Evolutionary conservation across 2,888 invertebrate genomes (phyloP), one percentile per base, ranked within the genome.

Genomic region (Camptogramma bilineatum): DNA sequence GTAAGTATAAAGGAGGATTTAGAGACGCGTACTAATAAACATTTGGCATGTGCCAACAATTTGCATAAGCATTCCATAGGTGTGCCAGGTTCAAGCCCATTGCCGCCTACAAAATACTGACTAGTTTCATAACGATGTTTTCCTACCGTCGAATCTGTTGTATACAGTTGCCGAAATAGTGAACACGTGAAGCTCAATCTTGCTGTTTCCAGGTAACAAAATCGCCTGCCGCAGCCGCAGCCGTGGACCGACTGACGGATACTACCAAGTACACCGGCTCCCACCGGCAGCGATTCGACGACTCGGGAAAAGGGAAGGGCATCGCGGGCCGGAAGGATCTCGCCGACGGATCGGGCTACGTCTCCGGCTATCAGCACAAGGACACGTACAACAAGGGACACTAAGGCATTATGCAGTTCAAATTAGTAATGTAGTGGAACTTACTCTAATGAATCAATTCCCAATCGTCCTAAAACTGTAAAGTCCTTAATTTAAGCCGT

Each of bases 241-340:
- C 95, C 0, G 96, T 96, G 3, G 96, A 96, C 73, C 94, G 98
- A 66, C 86, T 98, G 73, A 98, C 98, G 0, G 97, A 98, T 83
- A 95, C 96, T n/a, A 95, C 95, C 77, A 97, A 97, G 82, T 98
- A 97, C 86, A 98, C 98, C 0, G 98, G 98, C 54, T 96, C 97
- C 4, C 97, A 97, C 84, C 97, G 95, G 83, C 96, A 97, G 77
- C 95, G 98, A 21, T 98, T 97, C 81, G 97, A 97, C 86, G 96
- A 96, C 58, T 90, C 94, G 24, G 98, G 98, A 64, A 97, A 97
- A 84, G 97, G 97, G 17, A 97, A 97, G 83, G 98, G 98, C 5
- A 96, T 97, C 62, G 94, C 96, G 1, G 98, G 98, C 19, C 94
- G 98, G 57, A 97, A 96, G 83, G 96, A 97, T 79, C 56, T 95